Evolutionary conservation across 1,140 invertebrate species (phyloP).

Genomic region (Drosophila setifemur): DNA sequence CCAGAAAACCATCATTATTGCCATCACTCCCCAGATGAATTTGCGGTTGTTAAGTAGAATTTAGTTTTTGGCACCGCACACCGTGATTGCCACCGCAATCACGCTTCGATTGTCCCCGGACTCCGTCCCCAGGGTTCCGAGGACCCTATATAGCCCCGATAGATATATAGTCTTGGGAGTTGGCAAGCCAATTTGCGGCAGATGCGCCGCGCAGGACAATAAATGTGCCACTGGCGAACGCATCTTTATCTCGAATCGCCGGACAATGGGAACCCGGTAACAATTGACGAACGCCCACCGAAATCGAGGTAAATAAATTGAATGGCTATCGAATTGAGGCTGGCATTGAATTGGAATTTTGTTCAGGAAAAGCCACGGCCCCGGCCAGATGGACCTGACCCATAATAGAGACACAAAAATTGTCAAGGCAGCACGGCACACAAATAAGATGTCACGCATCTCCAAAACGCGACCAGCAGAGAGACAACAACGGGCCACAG

Average conservation of each 20-base stretch:
- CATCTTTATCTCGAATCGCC: constrained; percentile 53
- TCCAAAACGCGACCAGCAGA: constrained; percentile 51
- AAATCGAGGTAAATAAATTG: constrained; percentile 45
- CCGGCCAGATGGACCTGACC: neutral
- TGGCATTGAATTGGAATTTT: constrained; percentile 6
- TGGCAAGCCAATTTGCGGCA: constrained; percentile 57
- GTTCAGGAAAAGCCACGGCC: constrained; percentile 14
- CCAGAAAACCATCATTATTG: neutral
- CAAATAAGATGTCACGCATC: constrained; percentile 72
- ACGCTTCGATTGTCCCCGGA: constrained; percentile 67
- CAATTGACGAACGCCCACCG: constrained; percentile 65
- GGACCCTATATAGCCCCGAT: constrained; percentile 10
- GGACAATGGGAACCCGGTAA: constrained; percentile 57
- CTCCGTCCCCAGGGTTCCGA: neutral
- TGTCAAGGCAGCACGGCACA: constrained; percentile 2
- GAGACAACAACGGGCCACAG: constrained; percentile 19
- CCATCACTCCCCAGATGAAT: constrained; percentile 10
- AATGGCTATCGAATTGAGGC: constrained; percentile 33
- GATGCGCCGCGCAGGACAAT: constrained; percentile 26
- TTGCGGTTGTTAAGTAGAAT: constrained; percentile 51
- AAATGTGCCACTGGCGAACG: constrained; percentile 52
- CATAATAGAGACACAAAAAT: constrained; percentile 56
- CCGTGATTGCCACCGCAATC: constrained; percentile 57
- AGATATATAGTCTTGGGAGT: constrained; percentile 31
- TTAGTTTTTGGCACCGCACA: constrained; percentile 49